Conservation (phyloP, 2,888 invertebrate genomes). For the Xestobium rufovillosum region DNA sequence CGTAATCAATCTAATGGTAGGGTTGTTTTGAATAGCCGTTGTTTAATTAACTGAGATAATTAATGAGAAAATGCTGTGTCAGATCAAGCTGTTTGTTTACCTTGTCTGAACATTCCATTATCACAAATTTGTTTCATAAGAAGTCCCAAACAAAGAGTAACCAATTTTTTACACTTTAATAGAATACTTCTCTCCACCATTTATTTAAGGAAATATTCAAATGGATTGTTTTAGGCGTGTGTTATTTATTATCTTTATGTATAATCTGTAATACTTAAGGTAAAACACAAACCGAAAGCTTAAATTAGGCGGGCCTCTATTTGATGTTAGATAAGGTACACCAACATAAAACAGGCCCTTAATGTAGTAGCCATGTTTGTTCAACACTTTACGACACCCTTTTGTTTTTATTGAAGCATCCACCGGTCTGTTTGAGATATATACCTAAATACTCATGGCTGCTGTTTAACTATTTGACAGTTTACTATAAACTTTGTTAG, state of each 20-base stretch:
- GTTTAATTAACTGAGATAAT: constrained; percentile 34
- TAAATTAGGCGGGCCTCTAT: constrained; percentile 22
- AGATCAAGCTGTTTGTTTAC: too few relatives aligned
- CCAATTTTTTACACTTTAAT: too few relatives aligned
- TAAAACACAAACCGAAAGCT: constrained; percentile 22
- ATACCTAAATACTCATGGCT: too few relatives aligned
- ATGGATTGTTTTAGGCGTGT: constrained; percentile 10
- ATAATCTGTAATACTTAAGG: constrained; percentile 16
- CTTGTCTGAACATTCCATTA: too few relatives aligned
- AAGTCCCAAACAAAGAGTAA: too few relatives aligned
- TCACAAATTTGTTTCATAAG: too few relatives aligned
- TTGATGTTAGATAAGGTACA: constrained; percentile 25
- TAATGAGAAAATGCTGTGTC: constrained; percentile 33
- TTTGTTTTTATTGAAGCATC: constrained; percentile 2
- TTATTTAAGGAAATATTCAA: not conserved
- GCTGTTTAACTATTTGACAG: too few relatives aligned
- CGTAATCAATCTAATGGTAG: constrained; percentile 22
- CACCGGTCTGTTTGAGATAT: too few relatives aligned
- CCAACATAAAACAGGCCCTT: constrained; percentile 35
- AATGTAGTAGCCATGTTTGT: constrained; percentile 38
- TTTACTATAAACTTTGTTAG: too few relatives aligned
- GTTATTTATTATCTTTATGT: constrained; percentile 13
- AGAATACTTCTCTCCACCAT: not conserved
- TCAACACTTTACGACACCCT: constrained; percentile 23
- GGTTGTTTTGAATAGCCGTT: constrained; percentile 26